Base-by-base conservation (phyloP, 2,113 vertebrate species). In the Puffinus mauretanicus region DNA sequence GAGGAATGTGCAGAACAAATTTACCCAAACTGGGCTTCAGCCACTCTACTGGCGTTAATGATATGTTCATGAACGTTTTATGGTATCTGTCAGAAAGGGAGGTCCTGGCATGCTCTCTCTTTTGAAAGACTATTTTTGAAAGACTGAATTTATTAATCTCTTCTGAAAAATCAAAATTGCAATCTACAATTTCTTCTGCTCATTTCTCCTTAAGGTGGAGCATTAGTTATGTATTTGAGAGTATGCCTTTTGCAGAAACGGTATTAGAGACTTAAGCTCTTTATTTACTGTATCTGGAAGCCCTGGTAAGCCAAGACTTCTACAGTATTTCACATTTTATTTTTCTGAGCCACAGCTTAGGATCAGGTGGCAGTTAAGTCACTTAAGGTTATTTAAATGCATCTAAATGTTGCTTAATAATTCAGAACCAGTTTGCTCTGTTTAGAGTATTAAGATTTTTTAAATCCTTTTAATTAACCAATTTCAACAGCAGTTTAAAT, bases 371-470 rank as follows among this genome's bases (percentile, higher is more conserved):
- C 97, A 97, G 97, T 94, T 97, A 96, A 98, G 98, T 98, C 98
- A 98, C 95, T 98, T 98, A 98, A 98, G 98, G 97, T 98, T 98
- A 97, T 98, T 98, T 98, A 98, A 82, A 98, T 98, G 97, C 98
- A 98, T 97, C 97, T 95, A 97, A 98, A 98, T 98, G 97, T 98
- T 98, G 97, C 98, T 98, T 98, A 98, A 98, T 98, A 98, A 98
- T 98, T 98, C 98, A 98, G 97, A 98, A 98, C 98, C 97, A 96
- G 98, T 98, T 98, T 98, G 98, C 96, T 98, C 95, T 98, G 96
- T 98, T 98, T 98, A 97, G 97, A 97, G 95, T 98, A 98, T 98
- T 98, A 98, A 97, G 98, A 97, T 97, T 98, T 98, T 98, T 97
- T 93, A 98, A 98, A 97, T 96, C 98, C 97, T 97, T 97, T 95